Evolutionary conservation across 2,797 vertebrate species (phyloP), one percentile per base, ranked within the genome.

Genomic region (Spondyliosoma cantharus): DNA sequence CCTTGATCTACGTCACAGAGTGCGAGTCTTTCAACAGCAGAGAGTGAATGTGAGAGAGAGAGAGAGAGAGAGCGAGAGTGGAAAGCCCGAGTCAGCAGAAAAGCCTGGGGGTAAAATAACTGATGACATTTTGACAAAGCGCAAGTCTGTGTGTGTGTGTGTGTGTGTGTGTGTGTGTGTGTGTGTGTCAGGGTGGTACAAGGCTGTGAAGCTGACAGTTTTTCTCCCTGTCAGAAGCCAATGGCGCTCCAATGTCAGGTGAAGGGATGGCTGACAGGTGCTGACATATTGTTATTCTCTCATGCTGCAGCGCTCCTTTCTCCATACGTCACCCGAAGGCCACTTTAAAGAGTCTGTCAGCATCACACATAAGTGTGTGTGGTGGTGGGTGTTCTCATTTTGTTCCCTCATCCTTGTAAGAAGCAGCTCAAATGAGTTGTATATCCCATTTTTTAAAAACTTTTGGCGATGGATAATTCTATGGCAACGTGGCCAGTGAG

Each of bases 71-170:
- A 70, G 84, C 56, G 78, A 29, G 80, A 48, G 60, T 57, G 84
- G 79, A 87, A 79, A 90, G 74, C 61, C 69, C 19, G 73, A 86
- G 87, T 93, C 93, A 93, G 93, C 91, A 90, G 83, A 89, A 90
- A 83, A 82, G 48, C 61, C 57, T 7, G 62, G 54, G 84, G 85
- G 85, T 84, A 87, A 90, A 88, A 85, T 86, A 87, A 81, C 78
- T 83, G 74, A 87, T 79, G 83, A 83, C 72, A 77, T 73, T 89
- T 79, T 72, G 77, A 84, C 71, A 74, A 78, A 81, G 84, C 46
- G 71, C 66, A 66, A 29, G 56, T 59, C 22, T 78, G 37, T 57
- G 32, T 70, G 63, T 59, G 43, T 48, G 66, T 78, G 37, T 57
- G 32, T 72, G 63, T 43, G 57, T 58, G 68, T 56, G 59, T 60